Evolutionary conservation across 2,113 vertebrate species (phyloP).

Genomic region (Cyprinus carpio): DNA sequence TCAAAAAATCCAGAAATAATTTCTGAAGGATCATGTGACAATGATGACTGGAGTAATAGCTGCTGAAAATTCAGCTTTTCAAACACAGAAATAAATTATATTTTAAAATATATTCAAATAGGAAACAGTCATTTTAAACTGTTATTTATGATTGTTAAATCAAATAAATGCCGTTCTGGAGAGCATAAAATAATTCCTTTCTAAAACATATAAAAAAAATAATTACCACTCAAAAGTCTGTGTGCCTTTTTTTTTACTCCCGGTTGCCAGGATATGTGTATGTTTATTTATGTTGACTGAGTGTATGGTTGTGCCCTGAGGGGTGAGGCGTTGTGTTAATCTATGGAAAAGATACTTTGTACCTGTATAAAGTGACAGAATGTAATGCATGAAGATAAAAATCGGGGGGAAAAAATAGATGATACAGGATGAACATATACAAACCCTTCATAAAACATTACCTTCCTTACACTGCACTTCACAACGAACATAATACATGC

Average conservation of each 20-base stretch:
- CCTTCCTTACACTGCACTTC: neutral
- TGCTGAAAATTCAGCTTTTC: neutral
- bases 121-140: neutral
- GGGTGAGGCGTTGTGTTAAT: neutral
- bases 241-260: neutral
- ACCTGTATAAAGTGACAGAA: slow-evolving; percentile 10
- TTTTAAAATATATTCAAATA: neutral
- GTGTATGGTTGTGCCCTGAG: neutral
- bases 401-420: neutral
- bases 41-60: no score
- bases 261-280: neutral
- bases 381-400: neutral
- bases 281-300: neutral
- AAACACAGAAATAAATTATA: neutral
- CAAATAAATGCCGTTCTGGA: neutral
- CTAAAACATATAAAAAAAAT: neutral
- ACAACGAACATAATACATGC: neutral
- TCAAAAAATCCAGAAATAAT: no score
- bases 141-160: neutral
- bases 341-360: neutral
- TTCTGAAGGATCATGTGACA: no score
- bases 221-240: no score
- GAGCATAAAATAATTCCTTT: neutral
- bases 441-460: neutral
- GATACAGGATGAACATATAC: neutral